A percentile compares a stretch with the other conserved stretches of the same genome.
These are phyloP conservation scores for Formica selysi DNA, from an alignment of 1,140 invertebrate genomes.

Conservation along the genomic window DNA sequence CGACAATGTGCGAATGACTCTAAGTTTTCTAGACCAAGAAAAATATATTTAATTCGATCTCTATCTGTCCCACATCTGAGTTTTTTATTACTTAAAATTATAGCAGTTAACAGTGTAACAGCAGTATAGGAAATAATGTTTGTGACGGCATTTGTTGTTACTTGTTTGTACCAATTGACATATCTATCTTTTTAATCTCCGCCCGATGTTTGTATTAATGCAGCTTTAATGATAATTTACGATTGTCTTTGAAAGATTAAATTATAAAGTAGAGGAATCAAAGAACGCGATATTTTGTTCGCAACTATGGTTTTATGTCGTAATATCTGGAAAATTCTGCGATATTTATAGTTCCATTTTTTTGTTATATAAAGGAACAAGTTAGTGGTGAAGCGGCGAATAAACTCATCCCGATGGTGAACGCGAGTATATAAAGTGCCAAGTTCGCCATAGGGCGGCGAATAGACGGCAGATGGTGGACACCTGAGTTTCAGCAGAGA, in stretches of 20 bases:
- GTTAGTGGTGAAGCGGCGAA: neutral
- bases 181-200: neutral
- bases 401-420: conserved; percentile 18
- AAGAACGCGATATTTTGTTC: neutral
- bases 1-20: conserved; percentile 10
- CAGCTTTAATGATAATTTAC: neutral
- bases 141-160: neutral
- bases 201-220: neutral
- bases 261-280: neutral
- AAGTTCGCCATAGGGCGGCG: conserved; percentile 56
- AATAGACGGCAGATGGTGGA: conserved; percentile 69
- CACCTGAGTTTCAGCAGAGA: conserved; percentile 62
- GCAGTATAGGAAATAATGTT: neutral
- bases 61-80: neutral
- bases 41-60: neutral
- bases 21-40: conserved; percentile 12
- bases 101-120: neutral
- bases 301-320: neutral
- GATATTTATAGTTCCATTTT: conserved; percentile 28
- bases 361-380: neutral
- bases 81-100: neutral
- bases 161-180: neutral
- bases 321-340: neutral
- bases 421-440: conserved; percentile 49
- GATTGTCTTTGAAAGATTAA: neutral